phyloP scores from a whole-genome alignment of 2,113 vertebrate species.

The Phainopepla nitens region DNA sequence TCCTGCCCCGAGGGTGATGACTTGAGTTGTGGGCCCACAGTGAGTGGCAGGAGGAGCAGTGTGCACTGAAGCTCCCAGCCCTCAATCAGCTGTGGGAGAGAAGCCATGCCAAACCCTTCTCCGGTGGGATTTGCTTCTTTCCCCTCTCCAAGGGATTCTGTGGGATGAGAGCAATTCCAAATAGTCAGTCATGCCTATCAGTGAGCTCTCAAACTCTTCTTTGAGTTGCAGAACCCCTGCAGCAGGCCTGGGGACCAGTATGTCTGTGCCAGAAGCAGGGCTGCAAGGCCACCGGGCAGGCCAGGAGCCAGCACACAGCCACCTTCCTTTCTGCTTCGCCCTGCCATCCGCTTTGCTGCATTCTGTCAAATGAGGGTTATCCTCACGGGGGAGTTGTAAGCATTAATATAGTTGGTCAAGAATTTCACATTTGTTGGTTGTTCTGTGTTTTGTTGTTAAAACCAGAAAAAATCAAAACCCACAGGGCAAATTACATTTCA shows the following conservation, averaged over 20 bases:
- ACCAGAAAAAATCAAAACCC: neutral
- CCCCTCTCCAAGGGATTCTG: neutral
- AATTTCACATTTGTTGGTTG: neutral
- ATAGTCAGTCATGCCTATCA: neutral
- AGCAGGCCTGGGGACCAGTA: neutral
- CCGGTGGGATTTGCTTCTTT: neutral
- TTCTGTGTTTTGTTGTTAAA: neutral
- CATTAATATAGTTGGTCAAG: neutral
- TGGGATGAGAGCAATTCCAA: neutral
- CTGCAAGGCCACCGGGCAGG: neutral
- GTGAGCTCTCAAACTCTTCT: neutral
- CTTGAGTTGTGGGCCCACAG: neutral
- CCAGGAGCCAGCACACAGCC: neutral
- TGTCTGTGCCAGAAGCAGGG: fast-evolving
- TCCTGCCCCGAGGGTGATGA: neutral
- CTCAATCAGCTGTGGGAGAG: neutral
- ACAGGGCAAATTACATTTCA: neutral
- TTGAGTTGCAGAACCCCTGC: neutral
- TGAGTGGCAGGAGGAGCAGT: neutral
- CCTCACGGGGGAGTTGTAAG: neutral
- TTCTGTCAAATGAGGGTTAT: neutral
- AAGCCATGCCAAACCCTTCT: neutral
- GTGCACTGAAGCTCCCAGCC: neutral
- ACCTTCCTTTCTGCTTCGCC: neutral
- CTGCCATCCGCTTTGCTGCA: neutral